These are phyloP conservation scores for Gonocerus acuteangulatus DNA, from an alignment of 2,888 invertebrate genomes.

Conservation along the genomic window DNA sequence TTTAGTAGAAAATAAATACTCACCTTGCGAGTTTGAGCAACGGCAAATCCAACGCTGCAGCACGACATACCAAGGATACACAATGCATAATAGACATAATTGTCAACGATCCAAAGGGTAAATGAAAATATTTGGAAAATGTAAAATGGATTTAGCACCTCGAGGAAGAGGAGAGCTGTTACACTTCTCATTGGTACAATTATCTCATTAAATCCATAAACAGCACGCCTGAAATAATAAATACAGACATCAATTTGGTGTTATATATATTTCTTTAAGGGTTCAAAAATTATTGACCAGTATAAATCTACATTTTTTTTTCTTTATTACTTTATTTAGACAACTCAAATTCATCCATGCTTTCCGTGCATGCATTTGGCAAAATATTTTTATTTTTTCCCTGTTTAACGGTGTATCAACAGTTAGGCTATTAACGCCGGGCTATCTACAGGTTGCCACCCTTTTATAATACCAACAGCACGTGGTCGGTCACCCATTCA, in stretches of 20 bases:
- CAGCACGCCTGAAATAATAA: constrained; percentile 56
- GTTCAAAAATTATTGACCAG: too few species aligned
- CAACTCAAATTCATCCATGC: too few species aligned
- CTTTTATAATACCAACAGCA: too few species aligned
- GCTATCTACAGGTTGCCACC: too few species aligned
- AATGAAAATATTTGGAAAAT: constrained; percentile 91
- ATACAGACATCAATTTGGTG: constrained; percentile 13
- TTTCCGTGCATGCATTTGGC: too few species aligned
- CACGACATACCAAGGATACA: constrained; percentile 79
- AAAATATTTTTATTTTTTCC: too few species aligned
- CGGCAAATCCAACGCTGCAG: constrained; percentile 73
- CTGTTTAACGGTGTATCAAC: too few species aligned
- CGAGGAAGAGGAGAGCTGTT: constrained; percentile 63
- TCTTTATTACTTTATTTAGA: too few species aligned
- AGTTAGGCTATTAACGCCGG: too few species aligned
- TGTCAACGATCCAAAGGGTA: constrained; percentile 78
- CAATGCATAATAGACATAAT: constrained; percentile 82
- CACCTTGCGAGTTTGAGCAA: constrained; percentile 76
- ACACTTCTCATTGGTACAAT: constrained; percentile 68
- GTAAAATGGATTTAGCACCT: constrained; percentile 89
- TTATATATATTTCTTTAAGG: too few species aligned
- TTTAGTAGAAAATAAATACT: not conserved
- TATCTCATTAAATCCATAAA: constrained; percentile 80
- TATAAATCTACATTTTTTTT: too few species aligned
- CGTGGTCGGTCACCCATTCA: too few species aligned